Conservation (phyloP, 2,888 invertebrate genomes). For the Podabrus alpinus region DNA sequence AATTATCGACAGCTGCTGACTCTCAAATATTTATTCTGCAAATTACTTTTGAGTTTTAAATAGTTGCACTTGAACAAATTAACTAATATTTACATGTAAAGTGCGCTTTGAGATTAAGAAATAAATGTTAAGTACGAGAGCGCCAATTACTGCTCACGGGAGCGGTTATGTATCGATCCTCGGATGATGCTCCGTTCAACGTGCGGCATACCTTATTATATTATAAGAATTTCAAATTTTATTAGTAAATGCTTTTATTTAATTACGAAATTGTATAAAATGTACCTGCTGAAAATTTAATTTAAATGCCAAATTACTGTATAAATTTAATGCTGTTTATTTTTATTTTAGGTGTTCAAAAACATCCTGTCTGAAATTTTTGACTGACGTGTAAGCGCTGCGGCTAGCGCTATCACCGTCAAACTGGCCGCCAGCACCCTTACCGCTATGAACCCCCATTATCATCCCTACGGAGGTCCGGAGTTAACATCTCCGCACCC, state of each 20-base stretch:
- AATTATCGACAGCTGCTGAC: neutral
- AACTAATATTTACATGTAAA: neutral
- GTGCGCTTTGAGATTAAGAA: neutral
- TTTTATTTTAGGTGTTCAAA: neutral
- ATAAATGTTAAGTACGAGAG: neutral
- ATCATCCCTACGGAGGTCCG: slow-evolving; percentile 75
- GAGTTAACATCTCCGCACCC: slow-evolving; percentile 80
- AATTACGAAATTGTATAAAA: neutral
- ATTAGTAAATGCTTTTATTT: neutral
- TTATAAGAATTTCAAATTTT: neutral
- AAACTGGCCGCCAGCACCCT: slow-evolving; percentile 86
- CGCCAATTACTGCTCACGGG: neutral
- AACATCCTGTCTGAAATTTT: slow-evolving; percentile 9
- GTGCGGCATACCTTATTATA: neutral
- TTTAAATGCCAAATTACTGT: no score
- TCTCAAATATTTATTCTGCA: neutral
- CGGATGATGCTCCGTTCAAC: no score
- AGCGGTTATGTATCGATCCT: neutral
- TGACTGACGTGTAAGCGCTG: slow-evolving; percentile 34
- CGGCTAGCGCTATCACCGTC: slow-evolving; percentile 58
- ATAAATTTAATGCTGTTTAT: neutral
- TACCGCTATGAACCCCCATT: slow-evolving; percentile 89
- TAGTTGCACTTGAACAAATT: neutral
- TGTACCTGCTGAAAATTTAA: neutral
- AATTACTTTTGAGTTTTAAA: neutral